phyloP scores from a whole-genome alignment of 2,113 vertebrate genomes.

The Microcebus murinus region DNA sequence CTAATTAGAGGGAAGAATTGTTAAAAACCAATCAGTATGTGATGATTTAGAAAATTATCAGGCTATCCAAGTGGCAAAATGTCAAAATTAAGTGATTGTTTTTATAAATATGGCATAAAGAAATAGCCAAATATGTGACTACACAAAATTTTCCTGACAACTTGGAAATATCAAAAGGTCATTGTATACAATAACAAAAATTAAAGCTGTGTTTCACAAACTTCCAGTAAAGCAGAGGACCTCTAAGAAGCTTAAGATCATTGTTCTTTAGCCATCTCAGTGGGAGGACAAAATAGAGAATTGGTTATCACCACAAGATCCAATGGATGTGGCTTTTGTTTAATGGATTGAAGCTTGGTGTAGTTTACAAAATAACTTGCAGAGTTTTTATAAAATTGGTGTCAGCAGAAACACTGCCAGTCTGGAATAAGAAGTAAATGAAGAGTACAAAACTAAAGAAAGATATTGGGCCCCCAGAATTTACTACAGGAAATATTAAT shows the following conservation, averaged over 20 bases:
- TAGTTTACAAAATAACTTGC: neutral
- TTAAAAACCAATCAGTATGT: neutral
- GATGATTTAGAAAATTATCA: neutral
- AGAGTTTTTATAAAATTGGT: neutral
- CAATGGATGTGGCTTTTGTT: neutral
- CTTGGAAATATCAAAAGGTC: neutral
- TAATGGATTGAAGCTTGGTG: neutral
- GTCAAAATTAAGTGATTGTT: neutral
- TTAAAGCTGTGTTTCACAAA: neutral
- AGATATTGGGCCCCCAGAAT: neutral
- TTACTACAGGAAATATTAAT: neutral
- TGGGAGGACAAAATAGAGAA: neutral
- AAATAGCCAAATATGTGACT: neutral
- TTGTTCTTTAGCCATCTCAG: neutral
- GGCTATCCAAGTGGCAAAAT: neutral
- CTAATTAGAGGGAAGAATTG: neutral
- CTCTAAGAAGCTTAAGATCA: neutral
- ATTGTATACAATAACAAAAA: neutral
- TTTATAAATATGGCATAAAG: neutral
- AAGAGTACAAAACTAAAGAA: neutral
- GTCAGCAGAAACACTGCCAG: neutral
- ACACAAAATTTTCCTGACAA: neutral
- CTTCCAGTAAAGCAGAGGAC: neutral
- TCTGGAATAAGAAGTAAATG: neutral
- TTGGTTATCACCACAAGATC: neutral